Percentiles rank a stretch among this genome's conserved stretches.
phyloP scores from a whole-genome alignment of 2,113 vertebrate species.

The Pituophis catenifer region DNA sequence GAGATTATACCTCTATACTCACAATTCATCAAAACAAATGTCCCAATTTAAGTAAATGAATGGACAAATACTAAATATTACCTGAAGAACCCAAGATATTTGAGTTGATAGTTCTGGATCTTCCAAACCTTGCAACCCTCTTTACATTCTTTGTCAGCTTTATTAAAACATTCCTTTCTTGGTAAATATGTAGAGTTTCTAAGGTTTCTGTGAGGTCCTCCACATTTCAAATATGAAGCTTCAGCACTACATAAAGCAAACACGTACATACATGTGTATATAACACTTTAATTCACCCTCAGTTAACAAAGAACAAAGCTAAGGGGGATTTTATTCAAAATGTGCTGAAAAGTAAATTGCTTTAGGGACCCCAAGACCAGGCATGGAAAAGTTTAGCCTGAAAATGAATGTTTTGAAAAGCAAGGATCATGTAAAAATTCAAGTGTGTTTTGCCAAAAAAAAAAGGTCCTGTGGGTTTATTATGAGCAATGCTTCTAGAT shows the following conservation, averaged over 20 bases:
- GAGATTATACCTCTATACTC: no score
- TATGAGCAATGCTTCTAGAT: slow-evolving; percentile 17
- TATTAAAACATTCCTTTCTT: background rate
- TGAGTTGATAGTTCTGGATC: background rate
- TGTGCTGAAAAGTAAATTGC: slow-evolving; percentile 29
- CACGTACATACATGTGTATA: background rate
- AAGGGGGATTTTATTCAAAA: slow-evolving; percentile 23
- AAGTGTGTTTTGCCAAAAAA: slow-evolving; percentile 26
- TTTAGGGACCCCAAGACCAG: slow-evolving; percentile 29
- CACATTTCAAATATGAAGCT: background rate
- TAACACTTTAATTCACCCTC: slow-evolving; percentile 6
- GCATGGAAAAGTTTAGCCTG: slow-evolving; percentile 55
- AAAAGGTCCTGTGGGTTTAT: slow-evolving; percentile 28
- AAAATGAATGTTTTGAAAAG: slow-evolving; percentile 48
- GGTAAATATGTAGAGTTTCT: background rate
- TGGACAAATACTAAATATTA: background rate
- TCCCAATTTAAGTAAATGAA: background rate
- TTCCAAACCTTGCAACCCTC: background rate
- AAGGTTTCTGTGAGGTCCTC: slow-evolving; percentile 7
- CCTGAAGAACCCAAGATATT: background rate
- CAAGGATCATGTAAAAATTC: slow-evolving; percentile 39
- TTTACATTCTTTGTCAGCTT: background rate
- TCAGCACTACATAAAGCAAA: slow-evolving; percentile 12
- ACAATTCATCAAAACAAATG: background rate
- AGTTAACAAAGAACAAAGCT: slow-evolving; percentile 23